These are phyloP conservation scores for Endotricha flammealis DNA, from an alignment of 2,888 invertebrate species.

Conservation along the genomic window DNA sequence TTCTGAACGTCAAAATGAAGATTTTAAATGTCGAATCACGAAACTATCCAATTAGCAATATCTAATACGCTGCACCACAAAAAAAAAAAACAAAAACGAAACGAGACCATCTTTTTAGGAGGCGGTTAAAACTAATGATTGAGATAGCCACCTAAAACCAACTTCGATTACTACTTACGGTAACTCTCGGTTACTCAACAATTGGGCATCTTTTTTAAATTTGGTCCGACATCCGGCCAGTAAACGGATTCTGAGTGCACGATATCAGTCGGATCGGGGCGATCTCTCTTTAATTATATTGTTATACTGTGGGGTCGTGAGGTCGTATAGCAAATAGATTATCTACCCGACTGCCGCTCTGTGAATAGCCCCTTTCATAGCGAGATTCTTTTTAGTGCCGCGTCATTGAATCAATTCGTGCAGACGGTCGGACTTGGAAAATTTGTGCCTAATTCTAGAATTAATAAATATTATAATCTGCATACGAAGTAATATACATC, in stretches of 20 bases:
- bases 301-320: constrained; percentile 73
- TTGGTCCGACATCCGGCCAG: constrained; percentile 61
- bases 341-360: constrained; percentile 67
- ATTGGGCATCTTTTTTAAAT: constrained; percentile 61
- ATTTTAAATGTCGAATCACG: too few relatives aligned
- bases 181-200: constrained; percentile 44
- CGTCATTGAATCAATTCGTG: neutral
- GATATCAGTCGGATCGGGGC: constrained; percentile 34
- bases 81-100: too few relatives aligned
- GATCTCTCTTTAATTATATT: constrained; percentile 77
- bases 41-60: too few relatives aligned
- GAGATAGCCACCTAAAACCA: constrained; percentile 13
- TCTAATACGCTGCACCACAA: too few relatives aligned
- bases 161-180: constrained; percentile 45
- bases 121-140: too few relatives aligned
- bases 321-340: constrained; percentile 74
- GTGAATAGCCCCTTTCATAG: constrained; percentile 59
- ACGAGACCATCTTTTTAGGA: too few relatives aligned
- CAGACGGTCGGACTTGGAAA: neutral
- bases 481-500: too few relatives aligned
- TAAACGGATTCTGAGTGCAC: constrained; percentile 34
- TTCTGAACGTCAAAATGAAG: too few relatives aligned
- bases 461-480: too few relatives aligned
- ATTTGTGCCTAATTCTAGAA: too few relatives aligned
- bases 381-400: constrained; percentile 46